Percentiles rank a stretch among this genome's conserved stretches.
These are phyloP conservation scores for Anomalospiza imberbis DNA, from an alignment of 2,797 vertebrate species.

Conservation along the genomic window DNA sequence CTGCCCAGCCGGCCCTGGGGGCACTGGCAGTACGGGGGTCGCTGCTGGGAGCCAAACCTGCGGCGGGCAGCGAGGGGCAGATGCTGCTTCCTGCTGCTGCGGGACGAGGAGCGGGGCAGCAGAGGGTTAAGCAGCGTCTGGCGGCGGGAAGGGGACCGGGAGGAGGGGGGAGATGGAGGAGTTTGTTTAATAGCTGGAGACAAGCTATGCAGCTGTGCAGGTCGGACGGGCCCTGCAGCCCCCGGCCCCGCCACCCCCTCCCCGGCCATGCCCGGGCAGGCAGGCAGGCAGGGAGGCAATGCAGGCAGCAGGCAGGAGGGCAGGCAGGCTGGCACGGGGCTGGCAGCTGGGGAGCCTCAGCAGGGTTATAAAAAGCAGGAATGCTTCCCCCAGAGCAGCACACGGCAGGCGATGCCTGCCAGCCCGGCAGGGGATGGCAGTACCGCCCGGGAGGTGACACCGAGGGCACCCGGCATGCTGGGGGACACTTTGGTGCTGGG, in stretches of 20 bases:
- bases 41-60: background rate
- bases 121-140: slow-evolving; percentile 45
- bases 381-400: slow-evolving; percentile 2
- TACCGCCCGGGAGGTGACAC: background rate
- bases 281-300: background rate
- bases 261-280: background rate
- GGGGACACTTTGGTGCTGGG: background rate
- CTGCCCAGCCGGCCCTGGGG: background rate
- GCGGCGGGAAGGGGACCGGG: background rate
- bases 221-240: slow-evolving; percentile 16
- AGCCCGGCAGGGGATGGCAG: background rate
- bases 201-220: slow-evolving; percentile 58
- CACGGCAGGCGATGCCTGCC: background rate
- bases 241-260: background rate
- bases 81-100: background rate
- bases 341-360: background rate
- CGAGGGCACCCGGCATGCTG: rapidly evolving
- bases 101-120: background rate
- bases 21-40: background rate
- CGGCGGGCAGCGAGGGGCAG: background rate
- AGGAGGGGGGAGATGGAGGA: slow-evolving; percentile 1
- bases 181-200: slow-evolving; percentile 61
- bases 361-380: slow-evolving; percentile 42
- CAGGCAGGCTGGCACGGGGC: background rate
- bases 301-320: background rate